Base-by-base conservation (phyloP, 2,888 invertebrate species). In the Cantharis rustica region DNA sequence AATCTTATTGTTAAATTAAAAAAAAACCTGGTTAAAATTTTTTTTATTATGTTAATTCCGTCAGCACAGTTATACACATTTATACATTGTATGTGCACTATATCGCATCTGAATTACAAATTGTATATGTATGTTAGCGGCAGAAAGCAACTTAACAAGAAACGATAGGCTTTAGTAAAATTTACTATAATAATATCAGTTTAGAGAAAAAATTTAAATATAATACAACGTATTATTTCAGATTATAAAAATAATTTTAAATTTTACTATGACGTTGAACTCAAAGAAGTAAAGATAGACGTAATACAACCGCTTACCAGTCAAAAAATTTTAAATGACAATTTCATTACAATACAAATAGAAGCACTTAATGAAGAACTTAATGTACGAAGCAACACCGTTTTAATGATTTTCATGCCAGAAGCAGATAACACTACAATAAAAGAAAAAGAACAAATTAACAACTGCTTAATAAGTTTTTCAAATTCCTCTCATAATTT, bases 291-390 rank as follows among this genome's bases (percentile, higher is more conserved):
- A 10, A 13, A 62, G 10, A 16, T 71, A 2, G 17, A 13, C n/a
- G 15, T 17, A 13, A 71, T 23, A 15, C 7, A 71, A 71, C 71
- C 20, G 16, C 11, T 75, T 1, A 16, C 61, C 10, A 16, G 16
- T 10, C n/a, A 10, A 15, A 27, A 47, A 9, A 1, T 9, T 31
- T 47, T 75, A 15, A 13, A 31, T 16, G 15, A 15, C 1, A 11
- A 69, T 11, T 69, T 69, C 17, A 61, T 75, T 9, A 16, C 69
- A 0, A 69, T 75, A 16, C 62, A 63, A 16, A 20, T 75, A 13
- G 69, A 72, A 70, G 72, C 66, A 1, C 10, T 16, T 5, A 26
- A 26, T 63, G 72, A 75, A 63, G 75, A 72, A 15, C 7, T 69
- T 13, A 10, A 64, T 23, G 47, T 27, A 62, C 16, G 23, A 16